Percentiles rank a stretch among this genome's conserved stretches.
phyloP scores from a whole-genome alignment of 2,888 invertebrate genomes.

The Leucoma salicis region DNA sequence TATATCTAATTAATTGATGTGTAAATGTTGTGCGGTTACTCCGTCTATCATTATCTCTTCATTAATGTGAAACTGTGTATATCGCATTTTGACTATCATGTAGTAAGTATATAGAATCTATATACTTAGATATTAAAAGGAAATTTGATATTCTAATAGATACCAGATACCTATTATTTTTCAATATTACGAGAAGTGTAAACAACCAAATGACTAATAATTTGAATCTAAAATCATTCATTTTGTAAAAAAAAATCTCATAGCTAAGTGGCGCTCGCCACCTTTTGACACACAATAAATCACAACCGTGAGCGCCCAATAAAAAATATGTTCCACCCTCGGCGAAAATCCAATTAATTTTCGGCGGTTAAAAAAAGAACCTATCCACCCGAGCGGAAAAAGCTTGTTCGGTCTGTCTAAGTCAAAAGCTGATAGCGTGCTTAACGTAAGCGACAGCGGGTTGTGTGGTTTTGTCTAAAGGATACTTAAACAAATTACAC shows the following conservation, averaged over 20 bases:
- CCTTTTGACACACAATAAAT: constrained; percentile 82
- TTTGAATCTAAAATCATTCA: constrained; percentile 60
- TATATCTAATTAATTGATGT: constrained; percentile 7
- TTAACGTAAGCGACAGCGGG: constrained; percentile 26
- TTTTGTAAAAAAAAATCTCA: constrained; percentile 66
- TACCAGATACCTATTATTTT: too few species aligned
- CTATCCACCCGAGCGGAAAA: constrained; percentile 72
- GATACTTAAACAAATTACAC: too few species aligned
- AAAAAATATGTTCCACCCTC: constrained; percentile 82
- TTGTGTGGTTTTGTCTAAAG: background rate
- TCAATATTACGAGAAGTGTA: constrained; percentile 30
- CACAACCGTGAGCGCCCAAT: constrained; percentile 78
- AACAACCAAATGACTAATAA: constrained; percentile 45
- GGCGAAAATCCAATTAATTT: constrained; percentile 82
- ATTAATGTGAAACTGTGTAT: background rate
- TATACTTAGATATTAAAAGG: too few species aligned
- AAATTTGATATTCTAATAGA: too few species aligned
- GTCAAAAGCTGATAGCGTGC: constrained; percentile 36
- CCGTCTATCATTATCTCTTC: constrained; percentile 5
- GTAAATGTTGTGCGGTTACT: constrained; percentile 2
- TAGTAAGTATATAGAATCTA: too few species aligned
- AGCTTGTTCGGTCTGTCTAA: constrained; percentile 49
- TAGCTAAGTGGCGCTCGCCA: constrained; percentile 79
- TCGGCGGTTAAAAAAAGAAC: constrained; percentile 78
- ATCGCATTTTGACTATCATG: constrained; percentile 13